Conservation (phyloP, 2,797 vertebrate species). For the Agapornis canus region DNA sequence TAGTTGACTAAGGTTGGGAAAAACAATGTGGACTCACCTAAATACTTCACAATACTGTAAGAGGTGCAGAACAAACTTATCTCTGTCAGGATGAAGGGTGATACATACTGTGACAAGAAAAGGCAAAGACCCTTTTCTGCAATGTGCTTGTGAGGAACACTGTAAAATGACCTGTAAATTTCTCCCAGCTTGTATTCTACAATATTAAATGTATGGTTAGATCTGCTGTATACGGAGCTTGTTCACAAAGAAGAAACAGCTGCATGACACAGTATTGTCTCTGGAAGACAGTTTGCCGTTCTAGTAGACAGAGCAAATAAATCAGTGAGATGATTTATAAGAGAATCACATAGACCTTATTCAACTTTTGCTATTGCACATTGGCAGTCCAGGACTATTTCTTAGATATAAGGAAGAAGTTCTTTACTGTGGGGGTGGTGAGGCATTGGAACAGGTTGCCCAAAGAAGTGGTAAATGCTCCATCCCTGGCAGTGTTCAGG, state of each 20-base stretch:
- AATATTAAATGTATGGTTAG: neutral
- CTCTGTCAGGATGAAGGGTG: neutral
- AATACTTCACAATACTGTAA: neutral
- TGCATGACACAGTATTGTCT: neutral
- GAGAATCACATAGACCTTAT: neutral
- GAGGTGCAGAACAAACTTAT: neutral
- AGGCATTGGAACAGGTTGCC: neutral
- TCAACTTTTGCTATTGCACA: neutral
- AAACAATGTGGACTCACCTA: neutral
- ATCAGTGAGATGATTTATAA: neutral
- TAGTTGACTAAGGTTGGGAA: neutral
- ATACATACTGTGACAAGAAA: neutral
- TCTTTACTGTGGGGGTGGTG: neutral
- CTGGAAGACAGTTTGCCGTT: neutral
- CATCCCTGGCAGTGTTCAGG: neutral
- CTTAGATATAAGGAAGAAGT: neutral
- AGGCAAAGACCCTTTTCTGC: neutral
- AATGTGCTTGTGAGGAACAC: neutral
- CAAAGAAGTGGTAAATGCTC: neutral
- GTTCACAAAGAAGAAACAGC: neutral
- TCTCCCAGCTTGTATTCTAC: neutral
- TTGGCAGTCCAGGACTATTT: neutral
- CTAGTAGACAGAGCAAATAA: neutral
- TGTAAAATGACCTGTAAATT: neutral
- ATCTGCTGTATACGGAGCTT: neutral